Evolutionary conservation across 2,797 vertebrate genomes (phyloP), one percentile per base, ranked within the genome.

Genomic region (Lacerta bilineata): DNA sequence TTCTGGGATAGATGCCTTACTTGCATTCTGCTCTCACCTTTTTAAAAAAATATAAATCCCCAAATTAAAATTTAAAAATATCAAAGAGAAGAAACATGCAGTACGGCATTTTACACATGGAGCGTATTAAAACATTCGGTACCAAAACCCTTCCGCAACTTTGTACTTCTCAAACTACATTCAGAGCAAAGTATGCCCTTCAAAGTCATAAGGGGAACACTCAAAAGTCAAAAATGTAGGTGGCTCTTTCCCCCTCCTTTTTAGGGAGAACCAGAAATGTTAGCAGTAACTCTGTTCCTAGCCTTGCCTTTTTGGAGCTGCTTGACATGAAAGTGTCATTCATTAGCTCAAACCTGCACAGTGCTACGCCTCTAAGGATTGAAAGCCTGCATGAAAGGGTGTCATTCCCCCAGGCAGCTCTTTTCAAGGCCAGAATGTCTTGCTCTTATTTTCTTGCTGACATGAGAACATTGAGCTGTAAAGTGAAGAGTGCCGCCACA

Each of bases 221-320:
- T 71, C 93, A 91, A 95, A 96, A 94, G 94, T 94, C 95, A 95
- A 91, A 93, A 94, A n/a, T 94, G 93, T 90, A 93, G 93, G 91
- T 94, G 93, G 72, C 93, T 87, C 87, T 89, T 91, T 88, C 39
- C 39, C 41, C 3, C 50, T 13, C 10, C 3, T 55, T 55, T 55
- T 50, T 50, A 55, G 50, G 23, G 20, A 91, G 87, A 1, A 0
- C 68, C 3, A 0, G 64, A 88, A 71, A 79, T 68, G 29, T 46
- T 88, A 75, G 86, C 88, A 92, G 88, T 90, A 93, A 93, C 0
- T 0, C 85, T 88, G 91, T 68, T 91, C 91, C 90, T 92, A 93
- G 89, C 90, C 93, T 94, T 95, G 93, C 92, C 92, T 95, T 95
- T 95, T 93, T 93, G 91, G 92, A 95, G 82, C 88, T 93, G 94